Evolutionary conservation across 2,113 vertebrate genomes (phyloP).

Genomic region (Coreoperca whiteheadi): DNA sequence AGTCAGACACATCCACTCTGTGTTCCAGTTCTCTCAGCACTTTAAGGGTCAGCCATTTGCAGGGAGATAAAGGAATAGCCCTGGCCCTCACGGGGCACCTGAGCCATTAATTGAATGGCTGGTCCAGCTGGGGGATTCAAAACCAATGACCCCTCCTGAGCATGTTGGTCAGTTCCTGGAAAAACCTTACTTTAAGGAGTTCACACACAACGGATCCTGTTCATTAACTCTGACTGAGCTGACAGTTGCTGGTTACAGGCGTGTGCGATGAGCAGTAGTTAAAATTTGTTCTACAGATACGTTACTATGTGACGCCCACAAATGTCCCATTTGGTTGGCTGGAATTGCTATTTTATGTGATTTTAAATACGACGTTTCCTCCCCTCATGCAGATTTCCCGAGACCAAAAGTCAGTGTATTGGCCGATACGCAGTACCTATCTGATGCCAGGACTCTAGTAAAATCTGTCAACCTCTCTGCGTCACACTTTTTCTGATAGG

Average conservation of each 20-base stretch:
- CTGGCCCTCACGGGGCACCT: neutral
- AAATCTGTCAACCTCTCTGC: no score
- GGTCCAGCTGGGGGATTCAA: constrained; percentile 27
- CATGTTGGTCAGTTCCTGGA: neutral
- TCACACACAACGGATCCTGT: neutral
- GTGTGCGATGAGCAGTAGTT: neutral
- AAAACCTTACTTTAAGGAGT: neutral
- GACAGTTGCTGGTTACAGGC: neutral
- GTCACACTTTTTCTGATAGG: neutral
- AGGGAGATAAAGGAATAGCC: constrained; percentile 43
- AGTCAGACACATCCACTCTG: neutral
- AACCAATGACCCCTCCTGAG: neutral
- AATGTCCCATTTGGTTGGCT: neutral
- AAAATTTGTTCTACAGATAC: neutral
- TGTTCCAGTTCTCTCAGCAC: constrained; percentile 50
- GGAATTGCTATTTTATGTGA: neutral
- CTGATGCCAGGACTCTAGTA: no score
- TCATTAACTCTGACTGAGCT: neutral
- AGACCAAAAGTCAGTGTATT: neutral
- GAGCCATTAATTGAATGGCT: constrained; percentile 51
- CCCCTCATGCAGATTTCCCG: neutral
- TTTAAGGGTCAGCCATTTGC: constrained; percentile 54
- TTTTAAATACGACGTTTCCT: neutral
- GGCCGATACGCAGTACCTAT: no score
- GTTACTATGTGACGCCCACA: neutral